Base-by-base conservation (phyloP, 2,797 vertebrate species). In the Pseudochaenichthys georgianus region DNA sequence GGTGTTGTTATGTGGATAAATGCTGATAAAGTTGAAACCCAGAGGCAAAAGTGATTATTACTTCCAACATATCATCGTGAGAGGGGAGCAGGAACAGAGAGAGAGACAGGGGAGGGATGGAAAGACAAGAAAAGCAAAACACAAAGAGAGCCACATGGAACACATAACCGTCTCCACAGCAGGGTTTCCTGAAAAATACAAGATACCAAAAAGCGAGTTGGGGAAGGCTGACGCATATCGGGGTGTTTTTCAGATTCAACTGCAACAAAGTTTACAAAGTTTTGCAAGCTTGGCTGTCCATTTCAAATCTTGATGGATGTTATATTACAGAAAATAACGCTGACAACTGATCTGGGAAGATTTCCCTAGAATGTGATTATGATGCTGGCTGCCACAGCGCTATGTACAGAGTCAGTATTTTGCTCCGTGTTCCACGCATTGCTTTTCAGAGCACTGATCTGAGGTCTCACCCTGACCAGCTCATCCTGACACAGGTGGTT, bases 41-140 rank as follows among this genome's bases (percentile, higher is more conserved):
- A 85, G 76, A 94, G 91, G 92, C 91, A 90, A 93, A 87, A 83
- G 87, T 92, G 93, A 94, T 94, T 92, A 95, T 93, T 93, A 90
- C 88, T 90, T 91, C 89, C 92, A 92, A 92, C 88, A 86, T 85
- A 91, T 93, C 87, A 87, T 77, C 85, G 80, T 38, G 84, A 85
- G 86, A 75, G 69, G 66, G 61, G 73, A 68, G 70, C 63, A 65
- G 77, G 68, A 77, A 68, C n/a, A n/a, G 66, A 66, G 66, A 71
- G 78, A 75, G 77, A 70, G 43, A 81, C 71, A 78, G 66, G 62
- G 75, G 69, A 87, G 64, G 72, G 58, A 72, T 46, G 60, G 80
- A 69, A 73, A 74, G 80, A 71, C 73, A 81, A 62, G 76, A 75
- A 80, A 79, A 73, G 68, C 65, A 45, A 78, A 81, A 78, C 72